Evolutionary conservation across 1,140 invertebrate genomes (phyloP).

Genomic region (Camponotus pennsylvanicus): DNA sequence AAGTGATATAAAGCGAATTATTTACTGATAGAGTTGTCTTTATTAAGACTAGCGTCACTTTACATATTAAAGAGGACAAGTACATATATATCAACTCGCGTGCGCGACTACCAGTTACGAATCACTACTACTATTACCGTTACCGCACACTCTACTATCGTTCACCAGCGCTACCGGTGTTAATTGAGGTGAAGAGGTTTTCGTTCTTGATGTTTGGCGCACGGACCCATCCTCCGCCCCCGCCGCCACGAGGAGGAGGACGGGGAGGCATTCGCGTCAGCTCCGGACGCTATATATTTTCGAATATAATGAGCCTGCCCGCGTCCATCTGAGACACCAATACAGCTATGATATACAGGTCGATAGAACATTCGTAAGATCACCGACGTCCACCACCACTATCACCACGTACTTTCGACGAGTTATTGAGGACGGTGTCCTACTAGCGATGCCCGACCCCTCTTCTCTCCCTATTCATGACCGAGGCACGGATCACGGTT

Average conservation of each 20-base stretch:
- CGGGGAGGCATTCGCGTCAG: neutral
- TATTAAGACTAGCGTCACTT: neutral
- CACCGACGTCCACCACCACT: constrained; percentile 43
- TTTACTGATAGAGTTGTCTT: too few relatives aligned
- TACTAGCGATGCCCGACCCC: constrained; percentile 64
- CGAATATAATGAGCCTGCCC: constrained; percentile 34
- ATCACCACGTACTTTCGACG: constrained; percentile 54
- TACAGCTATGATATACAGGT: constrained; percentile 40
- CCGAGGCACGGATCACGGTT: constrained; percentile 59
- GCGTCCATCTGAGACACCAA: constrained; percentile 31
- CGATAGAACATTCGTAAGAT: constrained; percentile 58
- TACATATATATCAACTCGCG: constrained; percentile 35
- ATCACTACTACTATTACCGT: neutral
- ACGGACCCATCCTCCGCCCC: neutral
- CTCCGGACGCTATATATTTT: constrained; percentile 43
- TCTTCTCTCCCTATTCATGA: neutral
- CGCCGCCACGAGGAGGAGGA: too few relatives aligned
- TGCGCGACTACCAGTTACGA: constrained; percentile 16
- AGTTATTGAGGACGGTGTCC: constrained; percentile 72
- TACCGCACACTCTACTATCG: constrained; percentile 10
- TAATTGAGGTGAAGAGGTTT: constrained; percentile 61
- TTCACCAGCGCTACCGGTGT: constrained; percentile 25
- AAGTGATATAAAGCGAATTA: neutral
- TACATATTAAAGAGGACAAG: constrained; percentile 47
- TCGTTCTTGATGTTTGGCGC: constrained; percentile 58